Base-by-base conservation (phyloP, 2,888 invertebrate genomes). In the Drosophila incognita region DNA sequence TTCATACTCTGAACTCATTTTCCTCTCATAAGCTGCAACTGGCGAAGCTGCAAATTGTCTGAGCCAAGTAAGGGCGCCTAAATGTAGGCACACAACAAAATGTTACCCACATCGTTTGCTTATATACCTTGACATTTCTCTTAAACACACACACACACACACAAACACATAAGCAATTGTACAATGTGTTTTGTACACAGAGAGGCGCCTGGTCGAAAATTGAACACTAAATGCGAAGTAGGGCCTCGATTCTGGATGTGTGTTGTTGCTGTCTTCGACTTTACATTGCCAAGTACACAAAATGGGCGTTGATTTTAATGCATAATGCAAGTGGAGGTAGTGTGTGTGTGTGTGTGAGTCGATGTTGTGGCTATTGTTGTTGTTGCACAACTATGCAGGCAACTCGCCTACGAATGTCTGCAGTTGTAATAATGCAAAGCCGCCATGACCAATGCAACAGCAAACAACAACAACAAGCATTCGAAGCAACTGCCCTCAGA, bases 221-320 rank as follows among this genome's bases (percentile, higher is more conserved):
- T 66, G 80, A 80, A 63, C 62, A 67, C 58, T 66, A 74, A 76
- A 68, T 67, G 56, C 61, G 27, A 74, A 68, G 58, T 54, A 21
- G 65, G 61, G 61, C 46, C 64, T 31, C 77, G 60, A 42, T 61
- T 74, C 52, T 54, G 64, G 18, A 58, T 60, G 42, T 69, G 42
- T 69, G 66, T 66, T 75, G 78, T 59, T 78, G 58, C 64, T 82
- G 83, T 82, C 79, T 82, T 83, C 67, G 74, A 60, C 65, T 76
- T 79, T 61, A 72, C 81, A 77, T 68, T 72, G 82, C 63, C 81
- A 79, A 79, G 79, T 80, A 81, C 82, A 85, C 81, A 89, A 79
- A 81, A 82, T 78, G 77, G 89, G 89, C 91, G 90, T 87, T 90
- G 91, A 91, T 91, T 91, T 91, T 90, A 91, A 90, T 91, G 91